Evolutionary conservation across 1,140 invertebrate genomes (phyloP), one percentile per base, ranked within the genome.

Genomic region (Drosophila mojavensis): DNA sequence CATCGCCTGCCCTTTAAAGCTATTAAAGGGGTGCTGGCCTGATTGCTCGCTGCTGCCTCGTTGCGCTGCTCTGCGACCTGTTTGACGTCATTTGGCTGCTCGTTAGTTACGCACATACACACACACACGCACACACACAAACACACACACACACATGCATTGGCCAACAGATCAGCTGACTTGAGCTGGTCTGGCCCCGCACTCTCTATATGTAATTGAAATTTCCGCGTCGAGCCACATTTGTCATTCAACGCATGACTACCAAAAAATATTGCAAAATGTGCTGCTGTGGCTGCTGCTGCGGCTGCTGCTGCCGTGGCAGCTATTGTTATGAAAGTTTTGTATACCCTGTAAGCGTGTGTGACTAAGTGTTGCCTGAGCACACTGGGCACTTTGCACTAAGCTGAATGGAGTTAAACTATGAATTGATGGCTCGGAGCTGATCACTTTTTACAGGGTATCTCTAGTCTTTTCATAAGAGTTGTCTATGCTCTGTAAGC

Each of bases 141-240:
- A 54, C 7, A 30, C 10, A 10, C 7, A 24, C 28, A 5, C 15
- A 39, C 13, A 26, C 7, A 28, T 28, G 26, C 1, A 39, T 39
- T 20, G 28, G 20, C 47, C 36, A 17, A 13, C 26, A 45, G 28
- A 58, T 33, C 41, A 30, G 15, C 51, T 33, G 47, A 13, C 17
- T 50, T 39, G 24, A 30, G 26, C 11, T 13, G 41, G 30, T 33
- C 41, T 47, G 6, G 28, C 28, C 28, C 4, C 28, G 5, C 28
- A 30, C 28, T 33, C 33, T 33, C 5, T 33, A 33, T 33, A 36
- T 65, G 50, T 71, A 74, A 74, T 74, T 74, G 65, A 74, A 74
- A 74, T 74, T 68, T 26, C 41, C 51, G 30, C 28, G 69, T 74
- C 71, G 65, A 55, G 71, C 56, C 64, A 68, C 65, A 68, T 74